Base-by-base conservation (phyloP, 2,113 vertebrate genomes). In the Cephalopholis sonnerati region DNA sequence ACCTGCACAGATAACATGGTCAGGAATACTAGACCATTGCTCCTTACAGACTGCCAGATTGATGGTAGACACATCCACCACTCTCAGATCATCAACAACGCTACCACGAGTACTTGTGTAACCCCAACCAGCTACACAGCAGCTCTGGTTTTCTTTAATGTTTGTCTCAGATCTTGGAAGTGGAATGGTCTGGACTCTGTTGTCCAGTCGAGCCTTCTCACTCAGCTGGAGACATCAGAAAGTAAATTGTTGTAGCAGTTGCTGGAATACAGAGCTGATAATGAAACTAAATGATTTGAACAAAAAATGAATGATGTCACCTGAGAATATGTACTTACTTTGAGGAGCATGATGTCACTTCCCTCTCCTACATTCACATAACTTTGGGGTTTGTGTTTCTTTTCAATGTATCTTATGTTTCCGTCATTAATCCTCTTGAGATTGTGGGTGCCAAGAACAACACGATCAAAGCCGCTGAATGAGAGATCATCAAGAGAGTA, bases 281-380 rank as follows among this genome's bases (percentile, higher is more conserved):
- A 46, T 6, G 1, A 24, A 74, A n/a, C 13, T 8, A 61, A 62
- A 62, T 20, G 5, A 22, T 39, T 6, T 64, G 62, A 36, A 7
- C 32, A 36, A 36, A 29, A 36, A 36, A 36, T 36, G 7, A 15
- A 1, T 9, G 3, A 24, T 54, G 44, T 32, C 25, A 36, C 22
- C 2, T 20, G 11, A 41, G 0, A 53, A 66, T 16, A 20, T 57
- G 7, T n/a, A 64, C 65, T 46, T 88, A 95, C 94, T 84, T 91
- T 90, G n/a, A 95, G 83, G 50, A 95, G 88, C 93, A 95, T 93
- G 74, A 95, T 91, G 83, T 95, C 94, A 18, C 67, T 11, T 16
- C 91, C 91, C 1, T 0, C 0, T 9, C 0, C 5, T 1, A 0
- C 0, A 0, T 1, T 0, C 5, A 4, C 2, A 32, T 66, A 95